Conservation (phyloP, 2,113 vertebrate species). For the Macrotus californicus region DNA sequence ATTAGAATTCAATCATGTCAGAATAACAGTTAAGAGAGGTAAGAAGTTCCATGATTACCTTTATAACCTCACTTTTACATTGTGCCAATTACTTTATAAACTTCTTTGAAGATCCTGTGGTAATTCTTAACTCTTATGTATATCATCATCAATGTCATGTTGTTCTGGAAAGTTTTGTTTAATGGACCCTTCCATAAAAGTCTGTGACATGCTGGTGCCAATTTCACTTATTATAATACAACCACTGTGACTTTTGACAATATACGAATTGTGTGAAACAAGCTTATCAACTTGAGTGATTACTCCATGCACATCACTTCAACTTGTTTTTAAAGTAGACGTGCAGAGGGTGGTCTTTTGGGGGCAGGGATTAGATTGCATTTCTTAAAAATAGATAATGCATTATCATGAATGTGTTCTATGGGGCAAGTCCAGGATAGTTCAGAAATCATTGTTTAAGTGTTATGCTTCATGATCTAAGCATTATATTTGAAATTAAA, state of each 20-base stretch:
- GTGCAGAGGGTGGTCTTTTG: not conserved
- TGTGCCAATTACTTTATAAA: not conserved
- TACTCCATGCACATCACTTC: not conserved
- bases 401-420: not conserved
- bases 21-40: not conserved
- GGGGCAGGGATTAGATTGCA: not conserved
- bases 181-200: not conserved
- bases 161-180: not conserved
- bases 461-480: not conserved
- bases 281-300: not conserved
- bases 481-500: not conserved
- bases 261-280: not conserved
- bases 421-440: not conserved
- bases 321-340: not conserved
- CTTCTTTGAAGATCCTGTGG: not conserved
- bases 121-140: not conserved
- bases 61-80: not conserved
- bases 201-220: not conserved
- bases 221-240: not conserved
- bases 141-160: not conserved
- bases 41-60: not conserved
- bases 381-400: conserved; percentile 14
- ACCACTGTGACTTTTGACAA: not conserved
- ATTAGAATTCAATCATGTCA: not conserved
- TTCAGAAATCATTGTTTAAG: conserved; percentile 8